phyloP scores from a whole-genome alignment of 1,140 invertebrate genomes.

The Nylanderia fulva region DNA sequence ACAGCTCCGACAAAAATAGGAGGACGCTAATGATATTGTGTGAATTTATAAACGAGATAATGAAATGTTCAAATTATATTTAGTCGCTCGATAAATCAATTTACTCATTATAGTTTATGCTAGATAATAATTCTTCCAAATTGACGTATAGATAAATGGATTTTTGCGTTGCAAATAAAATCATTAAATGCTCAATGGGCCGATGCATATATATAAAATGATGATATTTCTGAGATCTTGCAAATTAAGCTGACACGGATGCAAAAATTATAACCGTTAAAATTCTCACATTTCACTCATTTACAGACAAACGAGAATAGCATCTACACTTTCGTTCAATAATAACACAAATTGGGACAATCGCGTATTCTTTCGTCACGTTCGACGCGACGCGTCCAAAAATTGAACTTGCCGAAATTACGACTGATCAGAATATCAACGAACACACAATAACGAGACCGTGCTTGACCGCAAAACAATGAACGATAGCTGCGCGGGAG shows the following conservation, averaged over 20 bases:
- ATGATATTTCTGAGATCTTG: neutral
- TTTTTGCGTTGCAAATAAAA: neutral
- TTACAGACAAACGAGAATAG: constrained; percentile 12
- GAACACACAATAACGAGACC: constrained; percentile 41
- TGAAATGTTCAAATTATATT: constrained; percentile 28
- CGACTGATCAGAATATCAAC: constrained; percentile 3
- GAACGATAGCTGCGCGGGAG: constrained; percentile 24
- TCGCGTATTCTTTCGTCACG: constrained; percentile 2
- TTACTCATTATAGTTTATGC: neutral
- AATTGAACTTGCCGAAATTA: constrained; percentile 38
- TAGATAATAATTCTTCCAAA: constrained; percentile 24
- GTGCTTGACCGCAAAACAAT: constrained; percentile 21
- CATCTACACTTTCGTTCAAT: constrained; percentile 18
- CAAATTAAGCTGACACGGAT: neutral
- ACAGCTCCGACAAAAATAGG: constrained; percentile 27
- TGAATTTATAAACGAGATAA: constrained; percentile 37
- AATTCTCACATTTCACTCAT: constrained; percentile 33
- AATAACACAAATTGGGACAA: constrained; percentile 41
- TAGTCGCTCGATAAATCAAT: neutral
- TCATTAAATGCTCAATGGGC: neutral
- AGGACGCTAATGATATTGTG: constrained; percentile 28
- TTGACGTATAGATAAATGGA: neutral
- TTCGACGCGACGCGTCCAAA: neutral
- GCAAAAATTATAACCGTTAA: neutral
- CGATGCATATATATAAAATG: neutral